A percentile compares a stretch with the other conserved stretches of the same genome.
Conservation (phyloP, 2,888 invertebrate genomes). For the Tineola bisselliella region DNA sequence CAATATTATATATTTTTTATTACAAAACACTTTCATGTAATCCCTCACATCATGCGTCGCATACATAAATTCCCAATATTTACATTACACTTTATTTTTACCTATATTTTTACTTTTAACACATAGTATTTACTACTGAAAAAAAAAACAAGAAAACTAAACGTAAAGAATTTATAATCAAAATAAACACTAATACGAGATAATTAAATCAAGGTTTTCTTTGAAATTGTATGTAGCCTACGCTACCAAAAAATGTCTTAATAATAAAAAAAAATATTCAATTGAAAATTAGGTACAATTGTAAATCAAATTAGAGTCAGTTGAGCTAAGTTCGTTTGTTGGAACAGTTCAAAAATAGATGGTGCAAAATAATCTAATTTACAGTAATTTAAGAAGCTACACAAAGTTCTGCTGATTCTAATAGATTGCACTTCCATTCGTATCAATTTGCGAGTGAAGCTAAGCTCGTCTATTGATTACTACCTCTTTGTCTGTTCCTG, state of each 20-base stretch:
- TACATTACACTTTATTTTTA: too few relatives aligned
- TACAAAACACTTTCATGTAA: neutral
- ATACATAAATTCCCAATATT: neutral
- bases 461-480: constrained; percentile 9
- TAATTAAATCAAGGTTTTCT: too few relatives aligned
- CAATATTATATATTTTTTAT: neutral
- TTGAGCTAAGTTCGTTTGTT: neutral
- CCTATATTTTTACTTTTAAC: neutral
- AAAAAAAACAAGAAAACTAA: too few relatives aligned
- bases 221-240: too few relatives aligned
- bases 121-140: too few relatives aligned
- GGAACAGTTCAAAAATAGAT: constrained; percentile 8
- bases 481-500: neutral
- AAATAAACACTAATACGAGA: too few relatives aligned
- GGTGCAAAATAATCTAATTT: constrained; percentile 6
- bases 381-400: constrained; percentile 1
- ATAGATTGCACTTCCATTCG: constrained; percentile 10
- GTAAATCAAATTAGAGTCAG: neutral
- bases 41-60: neutral
- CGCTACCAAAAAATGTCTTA: too few relatives aligned
- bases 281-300: neutral
- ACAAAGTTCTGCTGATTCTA: constrained; percentile 8
- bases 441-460: constrained; percentile 12
- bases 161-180: too few relatives aligned
- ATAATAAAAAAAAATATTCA: too few relatives aligned